Base-by-base conservation (phyloP, 2,888 invertebrate species). In the Escarpia spicata region DNA sequence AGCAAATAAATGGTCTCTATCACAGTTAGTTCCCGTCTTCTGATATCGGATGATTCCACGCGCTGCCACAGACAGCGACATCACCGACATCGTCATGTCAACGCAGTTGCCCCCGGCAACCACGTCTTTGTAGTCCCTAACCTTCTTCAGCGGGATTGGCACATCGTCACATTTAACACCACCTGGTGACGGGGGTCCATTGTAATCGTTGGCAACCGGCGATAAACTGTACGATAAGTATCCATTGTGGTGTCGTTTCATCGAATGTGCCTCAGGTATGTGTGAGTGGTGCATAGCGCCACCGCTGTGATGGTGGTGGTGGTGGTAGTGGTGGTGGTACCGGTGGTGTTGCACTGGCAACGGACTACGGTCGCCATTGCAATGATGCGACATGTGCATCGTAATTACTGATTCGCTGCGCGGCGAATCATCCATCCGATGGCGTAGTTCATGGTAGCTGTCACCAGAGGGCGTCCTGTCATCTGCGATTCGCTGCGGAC, bases 1-100 rank as follows among this genome's bases (percentile, higher is more conserved):
- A 75, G 75, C 19, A 75, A 75, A 75, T 75, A 75, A 75, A 75
- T 19, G 75, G 75, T 75, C 75, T 26, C 75, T 75, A 75, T 75
- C 75, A 75, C 75, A 75, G 75, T 26, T 26, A 19, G 75, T 75
- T 26, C 75, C 75, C 3, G 75, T n/a, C 75, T 75, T n/a, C 75
- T 75, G 75, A 26, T 75, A 75, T 26, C 26, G 75, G 75, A 75
- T 75, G n/a, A 75, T 75, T 19, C 75, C 75, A 6, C 75, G 75
- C 15, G 75, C 75, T 26, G 75, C 75, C 75, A 75, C 75, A 15
- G 75, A 75, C 75, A 75, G 6, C 26, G 75, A 75, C 75, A 75
- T 75, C 75, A 75, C 75, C 19, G 75, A 75, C 75, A 75, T 75
- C 75, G 75, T 75, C 75, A 75, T 75, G 75, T 75, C 75, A 75